A percentile compares a stretch with the other conserved stretches of the same genome.
These are phyloP conservation scores for Andricus quercusramuli DNA, from an alignment of 2,888 invertebrate genomes.

Conservation along the genomic window DNA sequence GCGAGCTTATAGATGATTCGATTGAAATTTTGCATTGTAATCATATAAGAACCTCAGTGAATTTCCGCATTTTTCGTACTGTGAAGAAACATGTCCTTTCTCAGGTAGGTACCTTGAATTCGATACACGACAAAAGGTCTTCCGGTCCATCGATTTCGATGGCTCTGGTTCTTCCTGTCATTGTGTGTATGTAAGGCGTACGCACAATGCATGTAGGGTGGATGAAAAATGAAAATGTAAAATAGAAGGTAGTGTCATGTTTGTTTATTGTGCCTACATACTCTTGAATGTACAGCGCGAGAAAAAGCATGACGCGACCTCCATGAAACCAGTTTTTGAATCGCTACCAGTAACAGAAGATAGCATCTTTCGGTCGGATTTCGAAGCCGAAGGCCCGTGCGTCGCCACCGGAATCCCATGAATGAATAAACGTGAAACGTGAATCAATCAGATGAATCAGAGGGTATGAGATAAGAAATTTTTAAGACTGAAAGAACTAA, in stretches of 20 bases:
- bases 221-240: not conserved
- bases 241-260: not conserved
- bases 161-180: not conserved
- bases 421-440: slow-evolving; percentile 41
- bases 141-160: not conserved
- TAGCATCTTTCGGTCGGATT: slow-evolving; percentile 44
- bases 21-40: not conserved
- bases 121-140: not conserved
- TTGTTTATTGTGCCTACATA: slow-evolving; percentile 5
- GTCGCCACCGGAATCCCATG: slow-evolving; percentile 29
- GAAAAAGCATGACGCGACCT: slow-evolving; percentile 35
- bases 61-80: not conserved
- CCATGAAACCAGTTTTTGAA: slow-evolving; percentile 49
- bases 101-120: not conserved
- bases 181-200: not conserved
- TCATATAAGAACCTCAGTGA: not conserved
- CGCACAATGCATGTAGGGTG: not conserved
- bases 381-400: slow-evolving; percentile 48
- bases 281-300: slow-evolving; percentile 15
- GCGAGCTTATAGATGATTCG: too few species aligned
- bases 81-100: not conserved
- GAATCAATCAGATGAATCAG: not conserved
- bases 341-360: slow-evolving; percentile 12
- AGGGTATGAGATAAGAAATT: too few species aligned
- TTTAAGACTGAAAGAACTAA: too few species aligned